Evolutionary conservation across 2,888 invertebrate species (phyloP).

Genomic region (Agrotis segetum): DNA sequence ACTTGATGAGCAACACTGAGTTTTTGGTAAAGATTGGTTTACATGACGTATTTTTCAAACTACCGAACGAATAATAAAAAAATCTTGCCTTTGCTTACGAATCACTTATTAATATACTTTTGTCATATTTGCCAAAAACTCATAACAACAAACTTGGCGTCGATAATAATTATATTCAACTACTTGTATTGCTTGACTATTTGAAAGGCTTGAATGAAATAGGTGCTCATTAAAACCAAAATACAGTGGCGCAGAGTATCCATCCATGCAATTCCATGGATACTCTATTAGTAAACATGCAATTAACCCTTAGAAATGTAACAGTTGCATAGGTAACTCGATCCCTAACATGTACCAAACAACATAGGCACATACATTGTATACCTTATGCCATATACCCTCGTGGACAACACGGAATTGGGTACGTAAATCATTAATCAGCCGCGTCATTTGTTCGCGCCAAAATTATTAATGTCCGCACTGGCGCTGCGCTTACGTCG

Average conservation of each 20-base stretch:
- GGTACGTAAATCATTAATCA: conserved; percentile 90
- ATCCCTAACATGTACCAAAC: conserved; percentile 35
- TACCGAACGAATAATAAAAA: neutral
- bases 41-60: conserved; percentile 18
- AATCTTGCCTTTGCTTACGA: too few relatives aligned
- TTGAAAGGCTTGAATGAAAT: conserved; percentile 4
- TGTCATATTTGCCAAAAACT: too few relatives aligned
- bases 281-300: conserved; percentile 10
- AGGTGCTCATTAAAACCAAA: neutral
- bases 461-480: conserved; percentile 87
- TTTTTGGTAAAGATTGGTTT: conserved; percentile 17
- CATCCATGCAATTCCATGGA: neutral
- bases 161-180: too few relatives aligned
- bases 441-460: conserved; percentile 88
- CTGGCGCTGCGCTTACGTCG: conserved; percentile 76
- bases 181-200: too few relatives aligned
- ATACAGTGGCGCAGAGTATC: neutral
- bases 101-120: neutral
- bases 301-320: conserved; percentile 33
- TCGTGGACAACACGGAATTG: conserved; percentile 84
- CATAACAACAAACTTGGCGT: too few relatives aligned
- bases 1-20: neutral
- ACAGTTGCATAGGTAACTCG: conserved; percentile 41
- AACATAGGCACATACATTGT: conserved; percentile 52
- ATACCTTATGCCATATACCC: conserved; percentile 61